These are phyloP conservation scores for Trididemnum miniatum DNA, from an alignment of 23 tunicate genomes.

Conservation along the genomic window DNA sequence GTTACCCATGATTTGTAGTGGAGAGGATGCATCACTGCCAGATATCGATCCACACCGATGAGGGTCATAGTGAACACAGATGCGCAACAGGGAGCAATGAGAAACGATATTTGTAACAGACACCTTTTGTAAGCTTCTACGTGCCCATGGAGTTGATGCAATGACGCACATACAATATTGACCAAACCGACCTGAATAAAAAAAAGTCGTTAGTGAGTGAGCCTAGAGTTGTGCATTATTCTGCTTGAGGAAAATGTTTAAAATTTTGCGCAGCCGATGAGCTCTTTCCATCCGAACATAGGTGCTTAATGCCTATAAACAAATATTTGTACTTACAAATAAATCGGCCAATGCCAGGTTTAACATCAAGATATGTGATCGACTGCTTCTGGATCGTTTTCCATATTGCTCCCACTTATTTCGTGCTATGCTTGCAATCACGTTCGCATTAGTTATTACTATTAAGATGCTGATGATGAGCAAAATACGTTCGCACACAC, in stretches of 20 bases:
- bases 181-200: slow-evolving; percentile 51
- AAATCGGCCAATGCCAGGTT: slow-evolving; percentile 81
- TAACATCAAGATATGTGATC: slow-evolving; percentile 40
- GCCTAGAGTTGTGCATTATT: too few relatives aligned
- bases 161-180: slow-evolving; percentile 21
- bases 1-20: slow-evolving; percentile 28
- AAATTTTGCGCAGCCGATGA: too few relatives aligned
- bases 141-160: background rate
- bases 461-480: slow-evolving; percentile 40
- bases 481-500: background rate
- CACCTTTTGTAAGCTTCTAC: background rate
- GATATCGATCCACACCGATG: slow-evolving; percentile 66
- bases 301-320: too few relatives aligned
- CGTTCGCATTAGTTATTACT: slow-evolving; percentile 37
- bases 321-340: slow-evolving; percentile 69
- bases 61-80: slow-evolving; percentile 69
- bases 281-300: too few relatives aligned
- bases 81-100: slow-evolving; percentile 44
- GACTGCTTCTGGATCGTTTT: background rate
- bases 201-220: too few relatives aligned
- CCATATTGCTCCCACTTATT: background rate
- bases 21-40: slow-evolving; percentile 54
- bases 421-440: slow-evolving; percentile 17
- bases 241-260: too few relatives aligned
- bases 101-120: slow-evolving; percentile 26